Base-by-base conservation (phyloP, 2,888 invertebrate species). In the Isotomurus palustris region DNA sequence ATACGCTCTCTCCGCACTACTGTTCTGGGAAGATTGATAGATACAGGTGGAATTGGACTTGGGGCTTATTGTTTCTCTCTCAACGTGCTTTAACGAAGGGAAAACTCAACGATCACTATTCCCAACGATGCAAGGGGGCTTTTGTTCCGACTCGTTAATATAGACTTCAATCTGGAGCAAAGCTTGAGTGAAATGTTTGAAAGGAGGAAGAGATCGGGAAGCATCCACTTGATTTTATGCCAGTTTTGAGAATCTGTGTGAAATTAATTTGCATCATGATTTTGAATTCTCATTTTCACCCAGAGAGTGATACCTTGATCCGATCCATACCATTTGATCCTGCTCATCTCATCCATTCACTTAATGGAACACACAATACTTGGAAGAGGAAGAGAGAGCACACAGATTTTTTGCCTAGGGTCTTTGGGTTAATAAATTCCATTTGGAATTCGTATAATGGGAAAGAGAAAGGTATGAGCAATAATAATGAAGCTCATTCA, bases 191-290 rank as follows among this genome's bases (percentile, higher is more conserved):
- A n/a, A n/a, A n/a, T n/a, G n/a, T n/a, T n/a, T n/a, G n/a, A n/a
- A n/a, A n/a, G n/a, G n/a, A n/a, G n/a, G n/a, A n/a, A n/a, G n/a
- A n/a, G n/a, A n/a, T n/a, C n/a, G n/a, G n/a, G n/a, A n/a, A n/a
- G n/a, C 32, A 32, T 10, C 32, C 14, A 32, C 32, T 32, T 32
- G 8, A 38, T 38, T 38, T 38, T 14, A 38, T 38, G 4, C 5
- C 19, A 14, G 5, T 14, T n/a, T 5, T 5, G 19, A 32, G 32
- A 32, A 14, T 32, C n/a, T n/a, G n/a, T n/a, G n/a, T n/a, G 38
- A 38, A 38, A 38, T 38, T 38, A 38, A 38, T 38, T 38, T 38
- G n/a, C 38, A 38, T 38, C 17, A 38, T 38, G 38, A 38, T 8
- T 38, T 19, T 19, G 38, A 38, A 17, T 38, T 38, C 38, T 38